Evolutionary conservation across 2,113 vertebrate species (phyloP), one percentile per base, ranked within the genome.

Genomic region (Gopherus flavomarginatus): DNA sequence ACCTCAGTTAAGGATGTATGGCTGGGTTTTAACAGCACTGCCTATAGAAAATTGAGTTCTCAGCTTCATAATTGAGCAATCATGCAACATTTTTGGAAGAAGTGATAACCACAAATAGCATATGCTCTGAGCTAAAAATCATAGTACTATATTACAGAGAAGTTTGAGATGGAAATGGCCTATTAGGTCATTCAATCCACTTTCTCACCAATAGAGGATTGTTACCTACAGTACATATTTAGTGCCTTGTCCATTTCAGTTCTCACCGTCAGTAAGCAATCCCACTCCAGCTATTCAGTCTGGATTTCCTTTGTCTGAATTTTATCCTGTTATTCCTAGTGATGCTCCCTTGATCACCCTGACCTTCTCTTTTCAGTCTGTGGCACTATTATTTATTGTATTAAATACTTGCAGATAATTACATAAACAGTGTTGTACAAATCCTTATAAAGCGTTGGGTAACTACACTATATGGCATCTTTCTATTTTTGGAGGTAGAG

Each of bases 1-100:
- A 17, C 0, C 0, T 8, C 85, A 57, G 57, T 53, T 83, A 50
- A 62, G n/a, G 59, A 81, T 3, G 24, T 0, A 69, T 5, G 0
- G 11, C 26, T 52, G 42, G 80, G 53, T 81, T 86, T 49, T 53
- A 93, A 89, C 21, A 87, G 54, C 50, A 65, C 8, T 24, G 19
- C 72, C 69, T 47, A 65, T 6, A 57, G 17, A 56, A 88, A 14
- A 24, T 12, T 57, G 59, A 31, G 24, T 52, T 52, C 86, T 52
- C 38, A 89, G 59, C 24, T 69, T 53, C 62, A 1, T 4, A 77
- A 86, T 0, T 42, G 53, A 93, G 72, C n/a, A 89, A 49, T 14
- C 42, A 89, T 69, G 27, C 56, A 56, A 90, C 3, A 0, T 56
- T 49, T 72, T 24, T 50, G 31, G 57, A 86, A 50, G 47, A 81